A percentile compares a stretch with the other conserved stretches of the same genome.
Evolutionary conservation across 2,113 vertebrate genomes (phyloP).

Genomic region (Cyanistes caeruleus): DNA sequence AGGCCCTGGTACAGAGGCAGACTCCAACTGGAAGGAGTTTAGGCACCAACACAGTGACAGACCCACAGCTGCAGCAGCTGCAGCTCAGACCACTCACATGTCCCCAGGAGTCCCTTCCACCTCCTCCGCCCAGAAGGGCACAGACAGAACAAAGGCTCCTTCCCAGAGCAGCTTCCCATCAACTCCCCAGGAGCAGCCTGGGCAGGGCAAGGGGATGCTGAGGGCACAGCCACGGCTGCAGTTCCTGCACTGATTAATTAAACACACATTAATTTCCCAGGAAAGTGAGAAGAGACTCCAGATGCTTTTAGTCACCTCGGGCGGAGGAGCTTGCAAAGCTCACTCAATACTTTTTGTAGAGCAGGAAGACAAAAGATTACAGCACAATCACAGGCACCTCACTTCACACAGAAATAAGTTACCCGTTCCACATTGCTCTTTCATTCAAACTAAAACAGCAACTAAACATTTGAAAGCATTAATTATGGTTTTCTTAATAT

Average conservation of each 20-base stretch:
- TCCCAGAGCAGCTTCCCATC: neutral
- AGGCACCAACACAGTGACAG: neutral
- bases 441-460: neutral
- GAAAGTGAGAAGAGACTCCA: neutral
- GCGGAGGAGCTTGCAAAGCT: neutral
- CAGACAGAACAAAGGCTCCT: neutral
- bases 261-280: neutral
- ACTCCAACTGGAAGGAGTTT: fast-evolving
- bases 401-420: neutral
- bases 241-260: neutral
- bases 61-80: neutral
- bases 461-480: neutral
- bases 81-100: fast-evolving
- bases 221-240: fast-evolving
- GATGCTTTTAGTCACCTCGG: neutral
- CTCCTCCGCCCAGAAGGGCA: fast-evolving
- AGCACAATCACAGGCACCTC: neutral
- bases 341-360: neutral
- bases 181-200: neutral
- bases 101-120: neutral
- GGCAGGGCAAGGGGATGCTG: neutral
- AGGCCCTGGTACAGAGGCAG: neutral
- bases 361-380: neutral
- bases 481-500: neutral
- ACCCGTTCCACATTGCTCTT: neutral